Percentiles rank a stretch among this genome's conserved stretches.
Conservation (phyloP, 2,888 invertebrate species). For the Dendrolimus houi region DNA sequence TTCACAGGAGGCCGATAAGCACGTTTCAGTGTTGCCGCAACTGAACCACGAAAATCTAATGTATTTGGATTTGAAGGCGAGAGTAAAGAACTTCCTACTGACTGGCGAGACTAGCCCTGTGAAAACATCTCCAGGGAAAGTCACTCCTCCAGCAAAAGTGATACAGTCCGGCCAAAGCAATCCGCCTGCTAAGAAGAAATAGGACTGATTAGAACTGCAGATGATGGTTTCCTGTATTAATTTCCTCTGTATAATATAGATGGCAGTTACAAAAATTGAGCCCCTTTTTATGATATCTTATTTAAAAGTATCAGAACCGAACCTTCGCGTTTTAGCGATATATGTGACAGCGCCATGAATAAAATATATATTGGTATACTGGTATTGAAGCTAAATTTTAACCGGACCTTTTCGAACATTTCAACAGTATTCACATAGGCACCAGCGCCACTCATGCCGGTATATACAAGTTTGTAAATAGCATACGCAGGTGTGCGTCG, state of each 20-base stretch:
- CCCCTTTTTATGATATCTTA: too few species aligned
- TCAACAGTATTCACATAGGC: too few species aligned
- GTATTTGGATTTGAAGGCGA: slow-evolving; percentile 34
- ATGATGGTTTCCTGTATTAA: too few species aligned
- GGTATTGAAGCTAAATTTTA: too few species aligned
- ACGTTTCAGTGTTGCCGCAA: slow-evolving; percentile 41
- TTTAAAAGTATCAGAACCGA: too few species aligned
- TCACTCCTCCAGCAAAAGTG: slow-evolving; percentile 9
- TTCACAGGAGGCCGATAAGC: slow-evolving; percentile 39
- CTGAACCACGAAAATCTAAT: slow-evolving; percentile 43
- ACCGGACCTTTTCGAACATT: too few species aligned
- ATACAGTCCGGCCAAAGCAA: slow-evolving; percentile 12
- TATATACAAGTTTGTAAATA: too few species aligned
- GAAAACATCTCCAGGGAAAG: slow-evolving; percentile 8
- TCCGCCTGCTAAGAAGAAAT: slow-evolving; percentile 16
- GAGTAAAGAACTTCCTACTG: slow-evolving; percentile 26
- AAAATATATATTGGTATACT: background rate
- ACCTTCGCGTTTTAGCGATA: too few species aligned
- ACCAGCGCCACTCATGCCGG: too few species aligned
- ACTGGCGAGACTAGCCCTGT: slow-evolving; percentile 20
- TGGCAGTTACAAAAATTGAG: too few species aligned
- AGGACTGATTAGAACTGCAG: background rate
- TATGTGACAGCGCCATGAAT: too few species aligned
- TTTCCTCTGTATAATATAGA: too few species aligned
- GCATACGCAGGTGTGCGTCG: background rate